Evolutionary conservation across 2,113 vertebrate species (phyloP).

Genomic region (Siphamia tubifer): DNA sequence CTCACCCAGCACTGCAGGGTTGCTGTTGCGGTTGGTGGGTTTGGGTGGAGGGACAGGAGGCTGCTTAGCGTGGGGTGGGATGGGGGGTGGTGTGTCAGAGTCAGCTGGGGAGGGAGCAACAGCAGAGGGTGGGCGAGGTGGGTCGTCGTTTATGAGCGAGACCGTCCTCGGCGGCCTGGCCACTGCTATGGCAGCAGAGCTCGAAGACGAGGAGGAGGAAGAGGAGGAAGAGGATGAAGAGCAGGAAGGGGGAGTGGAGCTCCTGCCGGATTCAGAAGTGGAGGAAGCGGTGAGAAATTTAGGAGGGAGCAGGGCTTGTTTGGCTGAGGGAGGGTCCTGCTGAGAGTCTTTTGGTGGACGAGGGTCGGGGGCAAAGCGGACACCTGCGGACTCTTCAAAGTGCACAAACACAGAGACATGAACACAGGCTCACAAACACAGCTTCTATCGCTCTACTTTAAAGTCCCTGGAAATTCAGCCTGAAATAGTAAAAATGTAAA

Average conservation of each 20-base stretch:
- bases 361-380: slow-evolving; percentile 69
- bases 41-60: slow-evolving; percentile 93
- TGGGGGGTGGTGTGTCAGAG: slow-evolving; percentile 22
- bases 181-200: slow-evolving; percentile 40
- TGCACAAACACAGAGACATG: slow-evolving; percentile 18
- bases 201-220: slow-evolving; percentile 51
- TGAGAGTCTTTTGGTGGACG: slow-evolving; percentile 68
- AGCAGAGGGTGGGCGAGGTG: slow-evolving; percentile 50
- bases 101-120: slow-evolving; percentile 1
- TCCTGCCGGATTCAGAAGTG: slow-evolving; percentile 58
- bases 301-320: slow-evolving; percentile 87
- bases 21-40: slow-evolving; percentile 91
- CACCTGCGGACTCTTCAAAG: slow-evolving; percentile 80
- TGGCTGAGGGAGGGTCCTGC: slow-evolving; percentile 64
- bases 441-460: background rate
- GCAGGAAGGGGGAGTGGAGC: slow-evolving; percentile 7
- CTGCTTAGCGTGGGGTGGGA: slow-evolving; percentile 81
- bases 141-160: slow-evolving; percentile 61
- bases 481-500: too few relatives aligned
- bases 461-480: too few relatives aligned
- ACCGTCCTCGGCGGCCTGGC: slow-evolving; percentile 75
- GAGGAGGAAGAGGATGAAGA: slow-evolving; percentile 59
- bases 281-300: slow-evolving; percentile 78
- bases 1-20: slow-evolving; percentile 86
- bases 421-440: background rate